phyloP scores from a whole-genome alignment of 2,113 vertebrate species.

The Myxocyprinus asiaticus region DNA sequence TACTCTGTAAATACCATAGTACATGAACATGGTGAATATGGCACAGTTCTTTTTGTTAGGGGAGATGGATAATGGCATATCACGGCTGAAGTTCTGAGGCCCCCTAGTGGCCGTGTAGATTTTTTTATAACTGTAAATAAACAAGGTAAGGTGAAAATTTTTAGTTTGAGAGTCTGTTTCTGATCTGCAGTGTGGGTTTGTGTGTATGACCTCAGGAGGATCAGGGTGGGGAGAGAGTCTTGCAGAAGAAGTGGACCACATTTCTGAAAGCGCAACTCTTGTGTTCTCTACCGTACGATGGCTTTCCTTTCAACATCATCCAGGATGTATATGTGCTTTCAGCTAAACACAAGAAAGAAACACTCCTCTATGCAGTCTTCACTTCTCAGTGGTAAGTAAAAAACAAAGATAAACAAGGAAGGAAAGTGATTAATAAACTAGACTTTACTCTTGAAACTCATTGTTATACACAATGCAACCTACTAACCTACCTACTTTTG shows the following conservation, averaged over 20 bases:
- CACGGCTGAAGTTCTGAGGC: slow-evolving; percentile 3
- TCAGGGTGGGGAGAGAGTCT: slow-evolving; percentile 88
- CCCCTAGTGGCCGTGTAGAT: background rate
- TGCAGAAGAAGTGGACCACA: slow-evolving; percentile 96
- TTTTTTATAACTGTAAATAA: background rate
- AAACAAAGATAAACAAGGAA: background rate
- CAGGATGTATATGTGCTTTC: slow-evolving; percentile 92
- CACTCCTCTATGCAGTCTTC: slow-evolving; percentile 92
- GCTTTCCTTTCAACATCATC: slow-evolving; percentile 95
- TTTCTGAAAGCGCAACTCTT: slow-evolving; percentile 94
- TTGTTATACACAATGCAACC: too few species aligned
- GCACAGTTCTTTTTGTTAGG: background rate
- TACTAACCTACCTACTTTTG: too few species aligned
- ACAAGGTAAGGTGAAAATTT: background rate
- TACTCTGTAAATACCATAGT: background rate
- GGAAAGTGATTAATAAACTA: background rate
- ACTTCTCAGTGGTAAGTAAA: slow-evolving; percentile 88
- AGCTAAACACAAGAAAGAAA: slow-evolving; percentile 77
- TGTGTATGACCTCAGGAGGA: slow-evolving; percentile 78
- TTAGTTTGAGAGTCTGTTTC: background rate
- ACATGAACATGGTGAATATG: background rate
- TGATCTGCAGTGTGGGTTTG: background rate
- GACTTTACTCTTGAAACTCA: too few species aligned
- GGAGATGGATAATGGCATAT: background rate
- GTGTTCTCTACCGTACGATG: slow-evolving; percentile 86